These are phyloP conservation scores for Lophura nycthemera DNA, from an alignment of 2,113 vertebrate genomes.

Conservation along the genomic window DNA sequence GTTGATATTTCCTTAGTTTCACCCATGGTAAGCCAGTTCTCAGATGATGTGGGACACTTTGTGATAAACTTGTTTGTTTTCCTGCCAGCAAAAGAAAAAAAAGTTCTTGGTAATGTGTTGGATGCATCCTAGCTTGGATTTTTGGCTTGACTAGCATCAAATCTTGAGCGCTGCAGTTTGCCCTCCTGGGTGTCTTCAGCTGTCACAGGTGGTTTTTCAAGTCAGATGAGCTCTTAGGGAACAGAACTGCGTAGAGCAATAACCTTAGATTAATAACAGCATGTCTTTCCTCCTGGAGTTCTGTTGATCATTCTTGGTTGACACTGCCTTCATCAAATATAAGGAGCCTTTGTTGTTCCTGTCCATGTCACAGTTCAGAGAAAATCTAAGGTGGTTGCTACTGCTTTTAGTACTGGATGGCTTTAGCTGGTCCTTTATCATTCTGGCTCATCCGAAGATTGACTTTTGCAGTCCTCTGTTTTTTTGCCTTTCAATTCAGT, in stretches of 20 bases:
- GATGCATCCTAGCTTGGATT: neutral
- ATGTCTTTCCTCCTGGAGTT: neutral
- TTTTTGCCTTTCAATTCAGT: neutral
- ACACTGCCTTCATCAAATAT: neutral
- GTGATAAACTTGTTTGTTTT: neutral
- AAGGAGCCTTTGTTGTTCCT: neutral
- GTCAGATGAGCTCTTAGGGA: neutral
- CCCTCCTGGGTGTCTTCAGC: neutral
- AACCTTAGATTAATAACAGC: neutral
- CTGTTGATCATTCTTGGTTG: neutral
- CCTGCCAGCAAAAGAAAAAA: neutral
- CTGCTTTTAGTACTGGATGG: neutral
- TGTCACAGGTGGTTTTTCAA: neutral
- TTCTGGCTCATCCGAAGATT: neutral
- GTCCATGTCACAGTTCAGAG: neutral
- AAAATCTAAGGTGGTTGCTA: neutral
- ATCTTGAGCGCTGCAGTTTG: neutral
- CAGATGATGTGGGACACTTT: neutral
- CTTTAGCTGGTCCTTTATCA: neutral
- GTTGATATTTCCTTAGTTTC: neutral
- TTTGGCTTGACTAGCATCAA: neutral
- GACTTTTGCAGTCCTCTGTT: neutral
- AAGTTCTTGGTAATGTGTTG: neutral
- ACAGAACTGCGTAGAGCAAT: neutral
- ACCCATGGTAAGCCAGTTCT: neutral